These are phyloP conservation scores for Sarotherodon lohbergeri DNA, from an alignment of 2,113 vertebrate species.

Conservation along the genomic window DNA sequence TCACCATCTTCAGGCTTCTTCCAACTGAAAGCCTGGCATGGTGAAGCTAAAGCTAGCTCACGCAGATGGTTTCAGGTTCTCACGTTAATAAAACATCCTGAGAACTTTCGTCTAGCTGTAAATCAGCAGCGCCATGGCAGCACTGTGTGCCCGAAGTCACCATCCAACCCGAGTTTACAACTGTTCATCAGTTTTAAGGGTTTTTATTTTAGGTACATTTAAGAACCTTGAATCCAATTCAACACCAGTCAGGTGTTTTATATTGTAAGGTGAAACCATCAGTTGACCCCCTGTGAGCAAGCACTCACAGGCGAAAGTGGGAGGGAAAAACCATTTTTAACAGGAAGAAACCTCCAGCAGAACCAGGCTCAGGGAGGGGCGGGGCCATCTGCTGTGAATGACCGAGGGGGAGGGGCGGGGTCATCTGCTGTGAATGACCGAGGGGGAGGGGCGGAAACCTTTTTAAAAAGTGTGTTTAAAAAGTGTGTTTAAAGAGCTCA, in stretches of 20 bases:
- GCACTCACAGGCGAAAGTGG: neutral
- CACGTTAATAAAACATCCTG: neutral
- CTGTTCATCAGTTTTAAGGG: neutral
- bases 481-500: neutral
- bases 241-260: neutral
- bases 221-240: neutral
- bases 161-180: fast-evolving
- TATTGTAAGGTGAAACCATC: neutral
- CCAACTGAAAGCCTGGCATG: neutral
- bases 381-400: too few relatives aligned
- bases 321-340: neutral
- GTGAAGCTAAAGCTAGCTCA: neutral
- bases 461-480: neutral
- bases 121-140: neutral
- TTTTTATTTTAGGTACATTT: neutral
- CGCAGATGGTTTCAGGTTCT: neutral
- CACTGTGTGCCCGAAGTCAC: neutral
- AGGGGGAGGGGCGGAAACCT: neutral
- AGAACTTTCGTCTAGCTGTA: fast-evolving
- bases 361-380: neutral
- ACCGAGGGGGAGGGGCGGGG: neutral
- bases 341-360: neutral
- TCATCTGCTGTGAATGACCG: neutral
- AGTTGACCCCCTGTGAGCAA: neutral
- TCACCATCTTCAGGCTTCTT: neutral